A percentile compares a stretch with the other conserved stretches of the same genome.
phyloP scores from a whole-genome alignment of 2,113 vertebrate species.

The Synodontis membranacea region DNA sequence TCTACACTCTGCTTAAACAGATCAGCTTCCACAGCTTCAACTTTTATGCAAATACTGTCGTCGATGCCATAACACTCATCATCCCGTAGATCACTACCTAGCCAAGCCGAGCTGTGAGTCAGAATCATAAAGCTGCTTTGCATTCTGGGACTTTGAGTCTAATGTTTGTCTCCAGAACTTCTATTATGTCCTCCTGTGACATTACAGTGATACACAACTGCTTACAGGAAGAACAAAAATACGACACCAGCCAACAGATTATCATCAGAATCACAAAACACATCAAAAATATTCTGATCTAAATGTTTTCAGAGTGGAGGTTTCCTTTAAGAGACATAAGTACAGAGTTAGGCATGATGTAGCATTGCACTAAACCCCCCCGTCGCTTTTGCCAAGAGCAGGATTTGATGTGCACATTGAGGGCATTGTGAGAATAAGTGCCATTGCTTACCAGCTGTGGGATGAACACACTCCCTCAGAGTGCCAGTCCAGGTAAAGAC shows the following conservation, averaged over 20 bases:
- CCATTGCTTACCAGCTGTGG: constrained; percentile 50
- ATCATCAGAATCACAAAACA: not conserved
- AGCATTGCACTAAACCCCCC: not conserved
- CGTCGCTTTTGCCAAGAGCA: constrained; percentile 1
- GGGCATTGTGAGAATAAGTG: constrained; percentile 23
- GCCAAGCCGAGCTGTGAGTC: not conserved
- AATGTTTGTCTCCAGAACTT: not conserved
- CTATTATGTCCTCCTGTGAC: not conserved
- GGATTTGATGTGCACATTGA: constrained; percentile 27
- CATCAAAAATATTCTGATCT: not conserved
- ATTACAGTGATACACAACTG: not conserved
- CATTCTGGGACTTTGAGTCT: not conserved
- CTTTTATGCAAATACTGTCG: not conserved
- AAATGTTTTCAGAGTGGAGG: not conserved
- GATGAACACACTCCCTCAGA: constrained; percentile 54
- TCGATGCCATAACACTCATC: not conserved
- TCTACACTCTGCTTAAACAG: not conserved
- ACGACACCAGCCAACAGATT: not conserved
- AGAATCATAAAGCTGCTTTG: not conserved
- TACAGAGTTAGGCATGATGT: not conserved
- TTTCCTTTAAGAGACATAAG: not conserved
- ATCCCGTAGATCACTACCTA: not conserved
- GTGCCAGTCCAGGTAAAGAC: constrained; percentile 68
- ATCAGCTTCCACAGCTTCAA: not conserved
- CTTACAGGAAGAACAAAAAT: not conserved